These are phyloP conservation scores for Mus spretus DNA, from an alignment of 2,797 vertebrate species.

Conservation along the genomic window DNA sequence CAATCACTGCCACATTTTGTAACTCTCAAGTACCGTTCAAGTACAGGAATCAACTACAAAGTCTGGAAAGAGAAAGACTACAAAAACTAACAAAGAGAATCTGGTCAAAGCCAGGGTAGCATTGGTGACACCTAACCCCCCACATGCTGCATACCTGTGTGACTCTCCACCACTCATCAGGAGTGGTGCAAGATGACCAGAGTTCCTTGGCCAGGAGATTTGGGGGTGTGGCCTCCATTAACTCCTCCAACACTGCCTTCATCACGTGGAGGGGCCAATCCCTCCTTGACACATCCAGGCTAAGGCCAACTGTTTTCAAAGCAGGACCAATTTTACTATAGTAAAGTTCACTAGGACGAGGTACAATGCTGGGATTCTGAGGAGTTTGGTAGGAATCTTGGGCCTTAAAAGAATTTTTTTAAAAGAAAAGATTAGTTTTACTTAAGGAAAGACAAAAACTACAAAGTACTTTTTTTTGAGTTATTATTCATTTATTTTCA, in stretches of 20 bases:
- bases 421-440: background rate
- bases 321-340: slow-evolving; percentile 98
- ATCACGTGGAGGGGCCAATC: slow-evolving; percentile 98
- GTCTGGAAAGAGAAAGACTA: background rate
- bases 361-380: slow-evolving; percentile 95
- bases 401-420: slow-evolving; percentile 87
- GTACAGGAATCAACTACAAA: slow-evolving; percentile 17
- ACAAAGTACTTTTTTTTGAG: background rate
- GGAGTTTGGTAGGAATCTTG: slow-evolving; percentile 96
- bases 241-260: slow-evolving; percentile 97
- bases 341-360: slow-evolving; percentile 98
- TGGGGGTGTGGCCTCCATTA: slow-evolving; percentile 98
- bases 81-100: background rate
- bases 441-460: slow-evolving; percentile 2
- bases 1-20: background rate
- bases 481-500: background rate
- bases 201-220: slow-evolving; percentile 99
- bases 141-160: slow-evolving; percentile 93
- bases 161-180: slow-evolving; percentile 99
- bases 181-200: slow-evolving; percentile 99
- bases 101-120: background rate
- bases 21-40: background rate
- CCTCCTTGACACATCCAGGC: slow-evolving; percentile 95
- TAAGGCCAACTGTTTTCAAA: slow-evolving; percentile 96
- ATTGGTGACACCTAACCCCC: background rate